phyloP scores from a whole-genome alignment of 2,888 invertebrate genomes.

The Toxonevra muliebris region DNA sequence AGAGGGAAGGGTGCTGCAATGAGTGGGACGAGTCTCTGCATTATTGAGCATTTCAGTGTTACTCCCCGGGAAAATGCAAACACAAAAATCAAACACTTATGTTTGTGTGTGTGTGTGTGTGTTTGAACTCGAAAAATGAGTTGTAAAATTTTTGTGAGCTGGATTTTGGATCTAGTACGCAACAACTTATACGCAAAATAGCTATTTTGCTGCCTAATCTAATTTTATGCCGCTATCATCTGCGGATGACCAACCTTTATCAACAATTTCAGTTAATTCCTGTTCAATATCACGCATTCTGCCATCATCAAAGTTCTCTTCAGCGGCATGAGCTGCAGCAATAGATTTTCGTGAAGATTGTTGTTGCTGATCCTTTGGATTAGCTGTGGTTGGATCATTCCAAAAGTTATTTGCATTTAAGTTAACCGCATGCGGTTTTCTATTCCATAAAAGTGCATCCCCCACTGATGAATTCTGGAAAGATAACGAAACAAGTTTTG shows the following conservation, averaged over 20 bases:
- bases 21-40: no score
- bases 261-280: slow-evolving; percentile 68
- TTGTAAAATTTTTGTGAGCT: neutral
- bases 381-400: slow-evolving; percentile 40
- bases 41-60: no score
- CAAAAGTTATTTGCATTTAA: slow-evolving; percentile 48
- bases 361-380: slow-evolving; percentile 28
- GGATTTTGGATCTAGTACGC: slow-evolving; percentile 9
- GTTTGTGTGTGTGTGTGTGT: slow-evolving; percentile 15
- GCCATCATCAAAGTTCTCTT: slow-evolving; percentile 70
- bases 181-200: slow-evolving; percentile 10
- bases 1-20: no score
- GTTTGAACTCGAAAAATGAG: slow-evolving; percentile 20
- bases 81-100: neutral
- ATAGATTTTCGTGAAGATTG: slow-evolving; percentile 41
- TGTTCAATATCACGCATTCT: slow-evolving; percentile 73
- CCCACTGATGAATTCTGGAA: slow-evolving; percentile 45
- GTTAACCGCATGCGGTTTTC: slow-evolving; percentile 40
- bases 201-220: slow-evolving; percentile 42
- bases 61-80: no score
- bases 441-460: slow-evolving; percentile 49
- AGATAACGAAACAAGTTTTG: slow-evolving; percentile 7
- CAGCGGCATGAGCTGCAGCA: slow-evolving; percentile 39
- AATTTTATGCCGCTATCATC: slow-evolving; percentile 60
- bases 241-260: slow-evolving; percentile 67